Evolutionary conservation across 2,888 invertebrate genomes (phyloP).

Genomic region (Agriopis marginaria): DNA sequence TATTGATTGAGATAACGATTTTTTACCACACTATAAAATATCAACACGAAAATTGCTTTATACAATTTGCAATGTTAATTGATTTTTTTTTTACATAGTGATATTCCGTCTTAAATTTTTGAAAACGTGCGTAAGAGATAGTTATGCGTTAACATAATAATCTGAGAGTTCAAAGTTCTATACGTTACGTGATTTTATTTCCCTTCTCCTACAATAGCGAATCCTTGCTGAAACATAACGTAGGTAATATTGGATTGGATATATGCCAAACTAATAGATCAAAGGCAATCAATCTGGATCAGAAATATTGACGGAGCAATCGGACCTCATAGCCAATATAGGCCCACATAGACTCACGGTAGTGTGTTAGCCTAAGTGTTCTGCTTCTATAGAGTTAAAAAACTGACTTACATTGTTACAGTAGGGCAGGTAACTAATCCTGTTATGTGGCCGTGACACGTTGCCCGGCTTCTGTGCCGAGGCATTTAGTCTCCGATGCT

Average conservation of each 20-base stretch:
- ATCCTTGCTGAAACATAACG: no score
- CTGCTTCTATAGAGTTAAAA: slow-evolving; percentile 14
- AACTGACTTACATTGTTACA: slow-evolving; percentile 43
- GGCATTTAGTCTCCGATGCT: slow-evolving; percentile 69
- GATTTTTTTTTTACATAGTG: no score
- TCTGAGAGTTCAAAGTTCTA: no score
- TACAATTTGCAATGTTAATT: no score
- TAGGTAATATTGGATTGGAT: not conserved
- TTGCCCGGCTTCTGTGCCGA: slow-evolving; percentile 79
- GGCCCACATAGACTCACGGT: not conserved
- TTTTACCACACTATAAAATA: no score
- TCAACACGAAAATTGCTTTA: no score
- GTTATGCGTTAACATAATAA: no score
- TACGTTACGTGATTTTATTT: no score
- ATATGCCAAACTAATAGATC: not conserved
- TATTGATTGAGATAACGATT: no score
- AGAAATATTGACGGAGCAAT: not conserved
- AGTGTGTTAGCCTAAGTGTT: slow-evolving; percentile 1
- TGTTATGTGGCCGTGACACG: slow-evolving; percentile 85
- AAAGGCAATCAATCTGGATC: not conserved
- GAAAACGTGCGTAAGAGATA: no score
- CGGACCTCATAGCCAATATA: slow-evolving; percentile 22
- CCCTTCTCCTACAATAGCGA: no score
- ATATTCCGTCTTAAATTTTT: no score
- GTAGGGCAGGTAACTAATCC: slow-evolving; percentile 81